Percentiles rank a stretch among this genome's conserved stretches.
Conservation (phyloP, 1,140 invertebrate genomes). For the Tetranychus cinnabarinus region DNA sequence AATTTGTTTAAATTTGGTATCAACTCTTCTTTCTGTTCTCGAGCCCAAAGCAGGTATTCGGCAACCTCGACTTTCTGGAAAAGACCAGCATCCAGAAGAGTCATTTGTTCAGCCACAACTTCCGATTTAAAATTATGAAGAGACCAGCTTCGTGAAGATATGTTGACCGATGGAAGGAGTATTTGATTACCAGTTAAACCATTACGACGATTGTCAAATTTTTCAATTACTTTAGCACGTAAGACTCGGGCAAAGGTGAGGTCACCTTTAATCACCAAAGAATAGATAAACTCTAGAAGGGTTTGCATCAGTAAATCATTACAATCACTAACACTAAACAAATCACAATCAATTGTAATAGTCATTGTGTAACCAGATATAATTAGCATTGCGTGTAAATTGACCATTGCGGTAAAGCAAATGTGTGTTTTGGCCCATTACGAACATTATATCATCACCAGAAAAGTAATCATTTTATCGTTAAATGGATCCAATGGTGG, state of each 20-base stretch:
- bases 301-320: constrained; percentile 18
- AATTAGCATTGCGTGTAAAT: no score
- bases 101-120: constrained; percentile 92
- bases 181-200: constrained; percentile 24
- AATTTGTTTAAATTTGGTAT: constrained; percentile 89
- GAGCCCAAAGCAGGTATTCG: constrained; percentile 86
- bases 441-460: no score
- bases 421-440: no score
- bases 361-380: no score
- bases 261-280: constrained; percentile 56
- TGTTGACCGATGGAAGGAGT: constrained; percentile 15
- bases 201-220: constrained; percentile 37
- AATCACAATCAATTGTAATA: no score
- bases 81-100: constrained; percentile 73
- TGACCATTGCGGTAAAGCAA: no score
- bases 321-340: constrained; percentile 42
- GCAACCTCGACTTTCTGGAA: constrained; percentile 89
- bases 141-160: constrained; percentile 21
- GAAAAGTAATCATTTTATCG: no score
- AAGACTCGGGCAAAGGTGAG: constrained; percentile 65
- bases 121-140: constrained; percentile 78
- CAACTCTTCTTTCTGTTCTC: constrained; percentile 85
- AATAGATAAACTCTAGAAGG: constrained; percentile 66
- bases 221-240: constrained; percentile 68
- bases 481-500: no score